phyloP scores from a whole-genome alignment of 2,113 vertebrate genomes.

The Theristicus caerulescens region DNA sequence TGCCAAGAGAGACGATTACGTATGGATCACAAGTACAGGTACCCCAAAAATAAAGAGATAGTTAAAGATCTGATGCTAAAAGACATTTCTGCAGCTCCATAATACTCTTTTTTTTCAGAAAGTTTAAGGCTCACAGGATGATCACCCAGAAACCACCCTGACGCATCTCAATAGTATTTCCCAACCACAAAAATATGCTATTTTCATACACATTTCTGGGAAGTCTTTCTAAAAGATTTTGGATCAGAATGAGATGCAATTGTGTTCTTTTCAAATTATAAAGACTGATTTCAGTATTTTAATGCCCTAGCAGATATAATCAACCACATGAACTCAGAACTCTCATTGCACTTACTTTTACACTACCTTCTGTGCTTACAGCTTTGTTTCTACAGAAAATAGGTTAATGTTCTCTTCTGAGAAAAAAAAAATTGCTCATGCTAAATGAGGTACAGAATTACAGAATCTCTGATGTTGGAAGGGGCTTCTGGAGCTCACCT shows the following conservation, averaged over 20 bases:
- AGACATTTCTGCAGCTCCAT: not conserved
- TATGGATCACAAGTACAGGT: fast-evolving
- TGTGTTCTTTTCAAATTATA: not conserved
- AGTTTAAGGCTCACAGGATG: not conserved
- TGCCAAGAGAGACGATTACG: not conserved
- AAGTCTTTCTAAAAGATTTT: not conserved
- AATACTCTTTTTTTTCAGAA: not conserved
- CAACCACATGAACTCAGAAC: not conserved
- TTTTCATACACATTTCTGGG: not conserved
- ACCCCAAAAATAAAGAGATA: not conserved
- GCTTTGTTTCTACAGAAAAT: not conserved
- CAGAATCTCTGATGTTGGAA: not conserved
- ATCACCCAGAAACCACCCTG: not conserved
- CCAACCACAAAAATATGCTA: not conserved
- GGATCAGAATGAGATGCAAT: not conserved
- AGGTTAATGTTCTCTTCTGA: not conserved
- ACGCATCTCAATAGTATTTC: not conserved
- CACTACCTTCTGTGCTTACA: not conserved
- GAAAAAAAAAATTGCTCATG: not conserved
- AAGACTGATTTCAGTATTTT: not conserved
- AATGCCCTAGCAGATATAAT: not conserved
- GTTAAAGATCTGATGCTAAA: not conserved
- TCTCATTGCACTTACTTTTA: not conserved
- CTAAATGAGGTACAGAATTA: not conserved
- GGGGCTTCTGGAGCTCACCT: not conserved